phyloP scores from a whole-genome alignment of 2,113 vertebrate species.

The Chionodraco myersi region DNA sequence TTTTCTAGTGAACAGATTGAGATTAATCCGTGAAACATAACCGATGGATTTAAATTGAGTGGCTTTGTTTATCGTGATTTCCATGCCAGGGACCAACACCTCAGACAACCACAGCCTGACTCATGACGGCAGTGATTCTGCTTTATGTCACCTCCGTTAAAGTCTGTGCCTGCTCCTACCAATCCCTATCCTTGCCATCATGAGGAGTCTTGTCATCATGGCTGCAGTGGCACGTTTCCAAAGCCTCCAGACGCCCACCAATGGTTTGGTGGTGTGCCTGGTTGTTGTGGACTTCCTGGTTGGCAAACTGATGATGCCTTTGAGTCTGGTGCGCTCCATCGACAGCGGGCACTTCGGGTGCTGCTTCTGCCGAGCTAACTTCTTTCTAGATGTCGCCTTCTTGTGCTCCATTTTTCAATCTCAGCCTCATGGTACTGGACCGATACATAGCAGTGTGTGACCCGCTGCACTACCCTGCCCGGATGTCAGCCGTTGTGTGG shows the following conservation, averaged over 20 bases:
- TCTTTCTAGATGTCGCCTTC: conserved; percentile 43
- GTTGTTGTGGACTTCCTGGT: conserved; percentile 50
- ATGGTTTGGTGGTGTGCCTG: conserved; percentile 47
- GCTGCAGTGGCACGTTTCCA: conserved; percentile 42
- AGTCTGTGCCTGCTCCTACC: conserved; percentile 25
- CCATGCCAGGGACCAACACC: neutral
- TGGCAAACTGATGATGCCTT: neutral
- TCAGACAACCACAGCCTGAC: neutral
- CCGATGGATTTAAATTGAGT: neutral
- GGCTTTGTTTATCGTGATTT: conserved; percentile 8
- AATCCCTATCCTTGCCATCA: conserved; percentile 22
- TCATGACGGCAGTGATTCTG: neutral
- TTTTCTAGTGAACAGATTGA: too few relatives aligned
- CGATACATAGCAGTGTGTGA: conserved; percentile 47
- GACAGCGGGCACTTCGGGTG: too few relatives aligned
- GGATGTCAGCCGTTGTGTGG: conserved; percentile 31
- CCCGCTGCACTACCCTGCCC: conserved; percentile 39
- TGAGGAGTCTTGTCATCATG: conserved; percentile 49
- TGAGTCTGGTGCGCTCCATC: too few relatives aligned
- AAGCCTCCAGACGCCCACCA: conserved; percentile 31
- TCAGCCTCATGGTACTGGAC: neutral
- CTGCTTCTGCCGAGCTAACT: conserved; percentile 43
- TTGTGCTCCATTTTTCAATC: neutral
- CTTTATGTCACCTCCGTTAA: neutral
- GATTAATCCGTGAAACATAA: too few relatives aligned